Conservation (phyloP, 1,140 invertebrate genomes). For the Hylaeus volcanicus region DNA sequence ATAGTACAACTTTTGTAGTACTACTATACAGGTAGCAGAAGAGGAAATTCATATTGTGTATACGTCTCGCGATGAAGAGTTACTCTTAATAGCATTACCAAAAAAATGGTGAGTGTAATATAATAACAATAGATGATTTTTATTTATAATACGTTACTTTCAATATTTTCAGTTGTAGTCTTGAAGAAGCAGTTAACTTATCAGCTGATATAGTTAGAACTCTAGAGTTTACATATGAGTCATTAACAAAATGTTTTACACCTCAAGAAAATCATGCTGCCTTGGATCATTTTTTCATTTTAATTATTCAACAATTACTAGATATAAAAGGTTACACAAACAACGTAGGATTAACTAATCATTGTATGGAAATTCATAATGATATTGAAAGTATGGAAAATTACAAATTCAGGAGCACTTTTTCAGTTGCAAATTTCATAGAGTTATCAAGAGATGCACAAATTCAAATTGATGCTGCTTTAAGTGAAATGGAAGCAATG, state of each 20-base stretch:
- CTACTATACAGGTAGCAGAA: conserved; percentile 81
- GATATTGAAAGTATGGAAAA: conserved; percentile 42
- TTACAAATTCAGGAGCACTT: conserved; percentile 72
- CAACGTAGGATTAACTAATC: conserved; percentile 23
- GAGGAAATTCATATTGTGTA: conserved; percentile 83
- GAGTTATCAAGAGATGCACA: conserved; percentile 88
- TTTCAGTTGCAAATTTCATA: conserved; percentile 81
- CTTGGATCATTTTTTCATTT: conserved; percentile 82
- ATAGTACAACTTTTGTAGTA: conserved; percentile 72
- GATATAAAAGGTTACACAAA: conserved; percentile 62
- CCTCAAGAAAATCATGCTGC: conserved; percentile 71
- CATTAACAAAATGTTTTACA: conserved; percentile 80
- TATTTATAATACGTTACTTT: conserved; percentile 67
- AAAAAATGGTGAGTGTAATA: conserved; percentile 75
- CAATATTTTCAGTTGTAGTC: conserved; percentile 79
- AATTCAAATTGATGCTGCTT: conserved; percentile 88
- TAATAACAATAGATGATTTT: too few species aligned
- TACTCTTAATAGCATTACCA: conserved; percentile 81
- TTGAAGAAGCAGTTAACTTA: conserved; percentile 79
- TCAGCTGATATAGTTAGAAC: conserved; percentile 78
- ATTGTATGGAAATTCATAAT: conserved; percentile 26
- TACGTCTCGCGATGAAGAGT: conserved; percentile 80
- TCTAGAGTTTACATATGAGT: conserved; percentile 81
- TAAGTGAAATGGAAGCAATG: conserved; percentile 90
- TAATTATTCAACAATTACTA: conserved; percentile 79